These are phyloP conservation scores for Podocnemis expansa DNA, from an alignment of 2,113 vertebrate genomes.

Conservation along the genomic window DNA sequence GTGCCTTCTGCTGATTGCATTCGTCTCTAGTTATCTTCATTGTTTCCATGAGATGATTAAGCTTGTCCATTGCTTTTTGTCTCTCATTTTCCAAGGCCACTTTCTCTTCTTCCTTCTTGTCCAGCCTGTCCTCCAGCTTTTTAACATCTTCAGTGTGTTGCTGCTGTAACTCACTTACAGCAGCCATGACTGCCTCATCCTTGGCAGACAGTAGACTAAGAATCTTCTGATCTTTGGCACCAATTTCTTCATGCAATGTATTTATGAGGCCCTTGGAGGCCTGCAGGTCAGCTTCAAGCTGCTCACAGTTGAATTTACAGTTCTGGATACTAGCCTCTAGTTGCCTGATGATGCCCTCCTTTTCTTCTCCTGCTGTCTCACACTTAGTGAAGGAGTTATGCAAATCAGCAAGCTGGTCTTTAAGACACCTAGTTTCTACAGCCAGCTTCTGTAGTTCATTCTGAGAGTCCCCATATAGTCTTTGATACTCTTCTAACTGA, in stretches of 20 bases:
- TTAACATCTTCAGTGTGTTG: slow-evolving; percentile 86
- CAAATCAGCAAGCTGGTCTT: slow-evolving; percentile 76
- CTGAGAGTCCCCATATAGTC: slow-evolving; percentile 68
- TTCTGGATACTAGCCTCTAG: slow-evolving; percentile 84
- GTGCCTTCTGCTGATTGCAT: slow-evolving; percentile 80
- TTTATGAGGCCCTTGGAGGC: slow-evolving; percentile 85
- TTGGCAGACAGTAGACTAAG: slow-evolving; percentile 86
- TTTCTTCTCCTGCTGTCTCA: slow-evolving; percentile 74
- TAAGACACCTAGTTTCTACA: slow-evolving; percentile 78
- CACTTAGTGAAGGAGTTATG: slow-evolving; percentile 80
- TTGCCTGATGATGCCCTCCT: slow-evolving; percentile 76
- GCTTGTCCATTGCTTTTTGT: slow-evolving; percentile 75
- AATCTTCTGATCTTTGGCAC: slow-evolving; percentile 88
- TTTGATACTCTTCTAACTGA: slow-evolving; percentile 71
- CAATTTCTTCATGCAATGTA: slow-evolving; percentile 83
- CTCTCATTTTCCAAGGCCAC: slow-evolving; percentile 82
- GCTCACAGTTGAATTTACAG: slow-evolving; percentile 84
- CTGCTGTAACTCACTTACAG: slow-evolving; percentile 73
- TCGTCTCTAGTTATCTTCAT: slow-evolving; percentile 82
- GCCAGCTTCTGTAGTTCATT: slow-evolving; percentile 75
- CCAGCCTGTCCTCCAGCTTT: slow-evolving; percentile 81
- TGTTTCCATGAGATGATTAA: slow-evolving; percentile 77
- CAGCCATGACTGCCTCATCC: slow-evolving; percentile 87
- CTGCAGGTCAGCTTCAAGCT: slow-evolving; percentile 88
- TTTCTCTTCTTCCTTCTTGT: slow-evolving; percentile 66